Evolutionary conservation across 2,888 invertebrate species (phyloP).

Genomic region (Epirrhoe tristata): DNA sequence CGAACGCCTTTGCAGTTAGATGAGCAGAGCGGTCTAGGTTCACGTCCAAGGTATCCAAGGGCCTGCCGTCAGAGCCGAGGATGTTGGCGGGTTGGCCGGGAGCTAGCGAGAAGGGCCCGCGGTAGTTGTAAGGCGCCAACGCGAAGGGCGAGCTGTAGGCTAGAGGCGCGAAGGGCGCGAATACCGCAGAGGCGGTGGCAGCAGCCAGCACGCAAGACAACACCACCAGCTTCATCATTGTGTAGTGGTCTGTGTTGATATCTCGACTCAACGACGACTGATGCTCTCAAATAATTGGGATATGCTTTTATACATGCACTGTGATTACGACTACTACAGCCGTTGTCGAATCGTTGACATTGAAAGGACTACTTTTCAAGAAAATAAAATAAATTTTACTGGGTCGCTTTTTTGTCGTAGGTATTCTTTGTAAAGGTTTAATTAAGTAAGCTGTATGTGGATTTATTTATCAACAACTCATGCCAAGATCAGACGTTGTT

Average conservation of each 20-base stretch:
- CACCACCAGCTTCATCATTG: slow-evolving; percentile 85
- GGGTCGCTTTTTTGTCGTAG: slow-evolving; percentile 50
- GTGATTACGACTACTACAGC: slow-evolving; percentile 50
- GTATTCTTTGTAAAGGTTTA: slow-evolving; percentile 37
- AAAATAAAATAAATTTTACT: slow-evolving; percentile 44
- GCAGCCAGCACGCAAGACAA: slow-evolving; percentile 87
- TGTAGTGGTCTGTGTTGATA: slow-evolving; percentile 78
- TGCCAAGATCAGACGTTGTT: slow-evolving; percentile 16
- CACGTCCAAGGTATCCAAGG: slow-evolving; percentile 76
- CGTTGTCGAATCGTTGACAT: slow-evolving; percentile 66
- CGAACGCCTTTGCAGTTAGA: slow-evolving; percentile 68
- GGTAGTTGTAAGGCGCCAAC: slow-evolving; percentile 56
- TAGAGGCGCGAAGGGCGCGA: slow-evolving; percentile 36
- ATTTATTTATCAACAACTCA: slow-evolving; percentile 18
- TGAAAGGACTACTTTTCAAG: slow-evolving; percentile 70
- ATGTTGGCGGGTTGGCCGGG: slow-evolving; percentile 78
- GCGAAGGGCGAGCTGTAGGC: slow-evolving; percentile 41
- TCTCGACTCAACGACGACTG: slow-evolving; percentile 65
- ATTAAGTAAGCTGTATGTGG: slow-evolving; percentile 41
- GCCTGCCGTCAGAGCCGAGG: slow-evolving; percentile 74
- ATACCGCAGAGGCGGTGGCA: slow-evolving; percentile 71
- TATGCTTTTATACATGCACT: slow-evolving; percentile 65
- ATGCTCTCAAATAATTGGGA: slow-evolving; percentile 55
- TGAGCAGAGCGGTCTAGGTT: slow-evolving; percentile 78
- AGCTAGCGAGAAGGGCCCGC: slow-evolving; percentile 74